These are phyloP conservation scores for Sepiola atlantica DNA, from an alignment of 2,888 invertebrate genomes.

Conservation along the genomic window DNA sequence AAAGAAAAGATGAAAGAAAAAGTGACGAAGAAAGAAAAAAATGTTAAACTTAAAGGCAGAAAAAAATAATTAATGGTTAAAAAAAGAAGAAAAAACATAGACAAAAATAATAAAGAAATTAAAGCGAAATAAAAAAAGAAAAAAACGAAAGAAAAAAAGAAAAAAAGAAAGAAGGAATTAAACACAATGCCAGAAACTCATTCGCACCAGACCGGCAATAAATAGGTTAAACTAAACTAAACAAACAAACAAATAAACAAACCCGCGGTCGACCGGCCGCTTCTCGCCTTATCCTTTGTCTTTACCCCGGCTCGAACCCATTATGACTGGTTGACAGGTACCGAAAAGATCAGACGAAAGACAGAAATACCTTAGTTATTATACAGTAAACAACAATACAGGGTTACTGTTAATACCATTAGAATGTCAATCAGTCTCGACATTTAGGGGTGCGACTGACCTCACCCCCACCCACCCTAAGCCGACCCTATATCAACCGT, in stretches of 20 bases:
- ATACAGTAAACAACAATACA: not conserved
- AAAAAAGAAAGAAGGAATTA: not conserved
- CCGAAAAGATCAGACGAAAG: not conserved
- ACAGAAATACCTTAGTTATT: not conserved
- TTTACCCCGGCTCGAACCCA: not conserved
- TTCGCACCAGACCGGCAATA: too few species aligned
- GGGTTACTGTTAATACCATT: not conserved
- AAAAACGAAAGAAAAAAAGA: not conserved
- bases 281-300: not conserved
- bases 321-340: slow-evolving; percentile 2
- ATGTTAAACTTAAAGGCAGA: too few species aligned
- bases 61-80: too few species aligned
- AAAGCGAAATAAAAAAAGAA: not conserved
- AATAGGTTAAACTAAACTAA: too few species aligned
- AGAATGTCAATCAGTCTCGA: not conserved
- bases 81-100: not conserved
- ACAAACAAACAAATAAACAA: too few species aligned
- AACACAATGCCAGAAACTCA: not conserved
- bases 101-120: not conserved
- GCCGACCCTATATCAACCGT: not conserved
- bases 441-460: not conserved
- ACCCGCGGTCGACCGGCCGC: too few species aligned
- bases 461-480: not conserved
- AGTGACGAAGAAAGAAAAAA: too few species aligned
- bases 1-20: too few species aligned